phyloP scores from a whole-genome alignment of 2,888 invertebrate genomes.

The Urechis unicinctus region DNA sequence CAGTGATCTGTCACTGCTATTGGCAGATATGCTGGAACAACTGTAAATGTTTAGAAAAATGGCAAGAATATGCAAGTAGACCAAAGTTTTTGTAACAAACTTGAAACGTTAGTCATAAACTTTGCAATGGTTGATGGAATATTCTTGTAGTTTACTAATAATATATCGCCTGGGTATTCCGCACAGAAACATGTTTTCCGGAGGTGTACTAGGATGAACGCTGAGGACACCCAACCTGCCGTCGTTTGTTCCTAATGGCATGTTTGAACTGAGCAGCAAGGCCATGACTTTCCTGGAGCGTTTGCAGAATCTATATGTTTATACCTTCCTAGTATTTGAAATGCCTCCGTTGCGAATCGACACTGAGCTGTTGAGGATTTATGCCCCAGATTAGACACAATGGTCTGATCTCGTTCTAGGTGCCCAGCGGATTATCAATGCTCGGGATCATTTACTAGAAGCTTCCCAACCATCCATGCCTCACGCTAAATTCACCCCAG shows the following conservation, averaged over 20 bases:
- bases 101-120: constrained; percentile 6
- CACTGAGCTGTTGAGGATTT: no score
- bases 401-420: not conserved
- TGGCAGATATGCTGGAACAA: no score
- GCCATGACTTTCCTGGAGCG: not conserved
- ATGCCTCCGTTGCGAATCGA: not conserved
- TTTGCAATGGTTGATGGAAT: constrained; percentile 8
- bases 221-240: no score
- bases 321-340: no score
- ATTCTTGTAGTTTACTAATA: constrained; percentile 1
- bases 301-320: not conserved
- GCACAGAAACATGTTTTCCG: constrained; percentile 1
- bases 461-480: no score
- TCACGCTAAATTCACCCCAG: constrained; percentile 19
- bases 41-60: no score
- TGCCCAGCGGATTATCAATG: constrained; percentile 16
- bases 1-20: no score
- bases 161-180: constrained; percentile 8
- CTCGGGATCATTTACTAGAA: constrained; percentile 18
- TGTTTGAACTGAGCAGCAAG: no score
- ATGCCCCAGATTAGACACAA: not conserved
- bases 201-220: no score
- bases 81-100: not conserved
- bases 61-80: constrained; percentile 5
- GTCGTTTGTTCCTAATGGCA: no score